Conservation (phyloP, 2,888 invertebrate genomes). For the Nephrotoma guestfalica region DNA sequence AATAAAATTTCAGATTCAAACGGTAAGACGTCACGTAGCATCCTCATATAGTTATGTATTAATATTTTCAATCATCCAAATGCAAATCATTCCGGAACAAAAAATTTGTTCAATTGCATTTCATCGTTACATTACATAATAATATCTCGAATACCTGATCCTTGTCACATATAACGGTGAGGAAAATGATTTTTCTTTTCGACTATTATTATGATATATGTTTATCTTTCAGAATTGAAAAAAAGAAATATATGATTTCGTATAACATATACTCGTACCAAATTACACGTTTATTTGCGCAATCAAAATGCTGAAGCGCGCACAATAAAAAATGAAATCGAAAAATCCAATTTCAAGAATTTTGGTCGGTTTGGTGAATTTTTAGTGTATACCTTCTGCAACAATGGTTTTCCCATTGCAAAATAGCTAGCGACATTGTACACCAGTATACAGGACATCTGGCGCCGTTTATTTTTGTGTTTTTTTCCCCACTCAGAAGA, state of each 20-base stretch:
- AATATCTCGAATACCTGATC: not conserved
- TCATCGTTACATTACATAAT: not conserved
- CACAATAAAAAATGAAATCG: not conserved
- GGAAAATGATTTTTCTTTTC: not conserved
- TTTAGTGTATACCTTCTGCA: not conserved
- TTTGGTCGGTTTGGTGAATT: not conserved
- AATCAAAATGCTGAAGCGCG: not conserved
- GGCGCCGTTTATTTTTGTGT: not conserved
- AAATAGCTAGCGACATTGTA: not conserved
- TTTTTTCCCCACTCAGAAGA: not conserved
- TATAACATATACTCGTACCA: not conserved
- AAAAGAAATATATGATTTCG: not conserved
- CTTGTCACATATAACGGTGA: not conserved
- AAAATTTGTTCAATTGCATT: not conserved
- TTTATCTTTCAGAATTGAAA: not conserved
- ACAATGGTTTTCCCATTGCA: not conserved
- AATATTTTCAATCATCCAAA: not conserved
- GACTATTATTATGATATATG: not conserved
- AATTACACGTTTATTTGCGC: not conserved
- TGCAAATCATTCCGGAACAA: not conserved
- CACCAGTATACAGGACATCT: not conserved
- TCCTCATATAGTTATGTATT: not conserved
- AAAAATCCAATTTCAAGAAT: not conserved
- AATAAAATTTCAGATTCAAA: not conserved
- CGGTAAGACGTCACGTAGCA: not conserved